Conservation (phyloP, 2,797 vertebrate genomes). For the Danionella dracula region DNA sequence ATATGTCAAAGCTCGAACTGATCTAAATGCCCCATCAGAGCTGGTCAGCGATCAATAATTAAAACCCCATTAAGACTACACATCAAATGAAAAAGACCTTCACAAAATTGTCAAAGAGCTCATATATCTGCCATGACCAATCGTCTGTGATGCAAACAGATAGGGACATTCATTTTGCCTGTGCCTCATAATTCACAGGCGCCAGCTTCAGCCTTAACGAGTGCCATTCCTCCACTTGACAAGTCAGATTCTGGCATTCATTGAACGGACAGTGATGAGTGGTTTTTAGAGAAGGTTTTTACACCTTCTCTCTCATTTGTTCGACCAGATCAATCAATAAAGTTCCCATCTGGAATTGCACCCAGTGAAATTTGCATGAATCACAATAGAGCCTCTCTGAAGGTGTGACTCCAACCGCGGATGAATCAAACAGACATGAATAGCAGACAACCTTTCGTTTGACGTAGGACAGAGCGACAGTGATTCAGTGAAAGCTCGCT, state of each 20-base stretch:
- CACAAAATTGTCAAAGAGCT: not conserved
- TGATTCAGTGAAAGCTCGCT: conserved; percentile 17
- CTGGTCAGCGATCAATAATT: conserved; percentile 33
- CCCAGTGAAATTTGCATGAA: conserved; percentile 30
- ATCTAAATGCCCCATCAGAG: conserved; percentile 16
- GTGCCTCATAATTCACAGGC: conserved; percentile 24
- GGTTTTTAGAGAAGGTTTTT: conserved; percentile 32
- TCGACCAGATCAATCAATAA: conserved; percentile 38
- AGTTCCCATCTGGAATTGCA: conserved; percentile 3
- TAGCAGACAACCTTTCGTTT: conserved; percentile 35
- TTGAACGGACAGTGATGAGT: conserved; percentile 29
- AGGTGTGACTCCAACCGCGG: conserved; percentile 32
- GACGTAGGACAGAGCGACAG: conserved; percentile 43
- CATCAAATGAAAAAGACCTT: conserved; percentile 26
- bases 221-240: conserved; percentile 33
- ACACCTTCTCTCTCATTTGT: conserved; percentile 36
- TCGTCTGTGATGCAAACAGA: conserved; percentile 11
- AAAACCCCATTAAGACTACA: conserved; percentile 24
- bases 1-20: too few relatives aligned
- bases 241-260: conserved; percentile 11
- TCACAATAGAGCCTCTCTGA: conserved; percentile 24
- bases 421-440: conserved; percentile 43
- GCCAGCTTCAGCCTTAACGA: conserved; percentile 24
- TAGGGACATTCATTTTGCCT: conserved; percentile 22
- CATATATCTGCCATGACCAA: conserved; percentile 9